Conservation (phyloP, 2,113 vertebrate species). For the Zosterops hypoxanthus region DNA sequence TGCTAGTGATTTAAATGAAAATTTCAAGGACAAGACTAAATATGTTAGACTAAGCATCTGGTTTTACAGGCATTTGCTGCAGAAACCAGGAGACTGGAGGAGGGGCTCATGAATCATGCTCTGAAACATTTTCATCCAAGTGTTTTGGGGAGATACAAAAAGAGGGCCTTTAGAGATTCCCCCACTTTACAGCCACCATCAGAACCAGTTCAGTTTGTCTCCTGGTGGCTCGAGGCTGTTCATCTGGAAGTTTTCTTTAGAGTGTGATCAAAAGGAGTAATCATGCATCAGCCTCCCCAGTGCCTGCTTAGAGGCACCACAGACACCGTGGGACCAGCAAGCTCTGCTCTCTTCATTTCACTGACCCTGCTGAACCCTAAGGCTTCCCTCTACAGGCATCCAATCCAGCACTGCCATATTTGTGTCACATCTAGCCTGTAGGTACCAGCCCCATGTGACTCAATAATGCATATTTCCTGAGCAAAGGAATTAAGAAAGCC, state of each 20-base stretch:
- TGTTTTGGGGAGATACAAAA: neutral
- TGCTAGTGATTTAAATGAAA: neutral
- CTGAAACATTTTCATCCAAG: neutral
- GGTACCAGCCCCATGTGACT: neutral
- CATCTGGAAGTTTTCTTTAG: neutral
- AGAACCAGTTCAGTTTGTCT: conserved; percentile 5
- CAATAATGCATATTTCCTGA: neutral
- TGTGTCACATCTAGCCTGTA: neutral
- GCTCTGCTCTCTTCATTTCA: neutral
- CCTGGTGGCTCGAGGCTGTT: neutral
- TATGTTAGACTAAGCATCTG: neutral
- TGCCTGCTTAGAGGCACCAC: neutral
- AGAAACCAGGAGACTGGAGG: neutral
- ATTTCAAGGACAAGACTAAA: neutral
- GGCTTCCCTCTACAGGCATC: neutral
- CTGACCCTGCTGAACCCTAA: neutral
- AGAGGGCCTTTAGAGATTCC: neutral
- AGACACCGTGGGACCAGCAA: neutral
- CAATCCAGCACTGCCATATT: neutral
- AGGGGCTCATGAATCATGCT: neutral
- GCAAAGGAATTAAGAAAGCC: neutral
- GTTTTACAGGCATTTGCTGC: neutral
- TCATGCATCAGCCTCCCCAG: neutral
- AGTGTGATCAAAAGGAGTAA: neutral
- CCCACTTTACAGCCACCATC: neutral